These are phyloP conservation scores for Drosophila sucinea DNA, from an alignment of 1,140 invertebrate species.

Conservation along the genomic window DNA sequence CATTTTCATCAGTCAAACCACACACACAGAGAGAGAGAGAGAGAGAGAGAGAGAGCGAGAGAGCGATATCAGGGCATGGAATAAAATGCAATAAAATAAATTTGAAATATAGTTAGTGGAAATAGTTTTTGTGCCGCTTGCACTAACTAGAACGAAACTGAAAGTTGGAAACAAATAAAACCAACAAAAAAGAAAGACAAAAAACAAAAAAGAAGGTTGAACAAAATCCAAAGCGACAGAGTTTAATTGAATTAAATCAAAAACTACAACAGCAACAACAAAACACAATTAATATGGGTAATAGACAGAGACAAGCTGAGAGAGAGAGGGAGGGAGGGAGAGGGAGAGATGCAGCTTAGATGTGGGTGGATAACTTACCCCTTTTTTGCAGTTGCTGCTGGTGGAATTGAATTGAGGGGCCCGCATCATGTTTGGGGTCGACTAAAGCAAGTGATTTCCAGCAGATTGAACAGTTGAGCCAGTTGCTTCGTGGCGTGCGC, in stretches of 20 bases:
- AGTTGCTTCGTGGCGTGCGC: conserved; percentile 71
- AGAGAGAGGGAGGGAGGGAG: background rate
- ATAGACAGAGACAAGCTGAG: background rate
- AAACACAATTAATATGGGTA: conserved; percentile 14
- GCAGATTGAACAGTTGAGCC: conserved; percentile 60
- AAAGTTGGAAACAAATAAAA: conserved; percentile 59
- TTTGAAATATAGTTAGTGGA: conserved; percentile 28
- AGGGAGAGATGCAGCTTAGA: background rate
- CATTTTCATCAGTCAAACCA: conserved; percentile 69
- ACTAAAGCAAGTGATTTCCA: conserved; percentile 24
- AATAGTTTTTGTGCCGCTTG: conserved; percentile 44
- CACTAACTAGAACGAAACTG: conserved; percentile 63
- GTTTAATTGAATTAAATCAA: conserved; percentile 81
- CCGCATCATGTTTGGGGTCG: conserved; percentile 24
- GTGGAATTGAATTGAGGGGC: conserved; percentile 28
- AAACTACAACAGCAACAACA: conserved; percentile 34
- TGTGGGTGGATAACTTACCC: background rate
- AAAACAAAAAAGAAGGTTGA: conserved; percentile 24
- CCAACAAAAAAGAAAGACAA: background rate
- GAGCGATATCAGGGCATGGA: conserved; percentile 21
- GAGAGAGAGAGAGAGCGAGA: background rate
- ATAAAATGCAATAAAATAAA: conserved; percentile 49
- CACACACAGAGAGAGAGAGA: background rate
- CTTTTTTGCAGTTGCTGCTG: background rate
- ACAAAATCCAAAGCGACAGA: conserved; percentile 21